Percentiles rank a stretch among this genome's conserved stretches.
phyloP scores from a whole-genome alignment of 1,140 invertebrate genomes.

The Trachymyrmex cornetzi region DNA sequence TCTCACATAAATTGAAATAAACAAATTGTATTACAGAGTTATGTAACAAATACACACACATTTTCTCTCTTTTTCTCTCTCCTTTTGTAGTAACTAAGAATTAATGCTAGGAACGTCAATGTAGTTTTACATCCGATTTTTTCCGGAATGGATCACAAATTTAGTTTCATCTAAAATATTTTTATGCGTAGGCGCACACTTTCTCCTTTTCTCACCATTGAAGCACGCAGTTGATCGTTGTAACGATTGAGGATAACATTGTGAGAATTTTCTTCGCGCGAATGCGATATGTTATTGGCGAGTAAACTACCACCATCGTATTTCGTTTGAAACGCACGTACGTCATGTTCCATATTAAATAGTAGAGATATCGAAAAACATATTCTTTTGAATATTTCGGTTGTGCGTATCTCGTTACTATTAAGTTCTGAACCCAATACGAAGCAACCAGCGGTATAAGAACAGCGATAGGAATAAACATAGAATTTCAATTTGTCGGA shows the following conservation, averaged over 20 bases:
- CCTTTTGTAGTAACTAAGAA: too few species aligned
- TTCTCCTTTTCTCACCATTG: neutral
- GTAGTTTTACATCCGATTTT: neutral
- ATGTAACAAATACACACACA: too few species aligned
- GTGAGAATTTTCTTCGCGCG: conserved; percentile 15
- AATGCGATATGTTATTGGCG: conserved; percentile 1
- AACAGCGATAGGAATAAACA: too few species aligned
- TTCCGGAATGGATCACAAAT: neutral
- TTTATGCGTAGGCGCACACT: neutral
- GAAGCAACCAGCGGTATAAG: too few species aligned
- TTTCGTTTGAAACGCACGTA: conserved; percentile 74
- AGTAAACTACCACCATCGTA: conserved; percentile 69
- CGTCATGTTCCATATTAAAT: conserved; percentile 36
- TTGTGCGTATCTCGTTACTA: neutral
- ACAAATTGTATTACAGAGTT: too few species aligned
- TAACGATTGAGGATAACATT: neutral
- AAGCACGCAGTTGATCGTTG: neutral
- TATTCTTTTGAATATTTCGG: neutral
- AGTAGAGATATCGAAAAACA: neutral
- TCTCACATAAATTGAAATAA: too few species aligned
- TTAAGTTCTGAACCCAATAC: too few species aligned
- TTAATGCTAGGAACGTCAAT: neutral
- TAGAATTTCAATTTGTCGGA: too few species aligned
- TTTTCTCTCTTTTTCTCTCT: too few species aligned
- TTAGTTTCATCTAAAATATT: conserved; percentile 9